Percentiles rank a stretch among this genome's conserved stretches.
phyloP scores from a whole-genome alignment of 2,888 invertebrate genomes.

The Rhagophthalmus giganteus region DNA sequence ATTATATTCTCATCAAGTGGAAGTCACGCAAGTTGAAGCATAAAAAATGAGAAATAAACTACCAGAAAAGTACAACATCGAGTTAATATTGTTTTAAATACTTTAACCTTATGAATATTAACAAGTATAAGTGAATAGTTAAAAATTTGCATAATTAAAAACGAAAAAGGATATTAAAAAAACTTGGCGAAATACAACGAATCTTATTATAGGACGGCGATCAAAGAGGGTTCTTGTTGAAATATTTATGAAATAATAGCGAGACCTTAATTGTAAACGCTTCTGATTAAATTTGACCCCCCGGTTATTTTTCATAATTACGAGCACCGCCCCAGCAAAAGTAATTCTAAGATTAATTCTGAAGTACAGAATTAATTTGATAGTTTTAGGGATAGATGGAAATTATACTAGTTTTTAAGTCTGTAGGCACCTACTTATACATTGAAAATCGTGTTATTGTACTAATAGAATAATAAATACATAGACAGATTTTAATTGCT shows the following conservation, averaged over 20 bases:
- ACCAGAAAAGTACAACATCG: slow-evolving; percentile 23
- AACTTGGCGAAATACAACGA: slow-evolving; percentile 15
- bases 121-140: slow-evolving; percentile 24
- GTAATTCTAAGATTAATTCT: background rate
- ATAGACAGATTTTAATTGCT: too few relatives aligned
- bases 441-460: too few relatives aligned
- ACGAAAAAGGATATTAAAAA: slow-evolving; percentile 16
- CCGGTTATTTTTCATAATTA: slow-evolving; percentile 18
- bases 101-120: slow-evolving; percentile 25
- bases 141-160: slow-evolving; percentile 26
- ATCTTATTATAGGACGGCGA: slow-evolving; percentile 8
- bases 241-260: slow-evolving; percentile 23
- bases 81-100: slow-evolving; percentile 26
- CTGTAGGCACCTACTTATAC: too few relatives aligned
- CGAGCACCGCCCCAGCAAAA: background rate
- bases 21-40: slow-evolving; percentile 21
- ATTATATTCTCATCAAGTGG: slow-evolving; percentile 3
- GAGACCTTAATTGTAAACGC: slow-evolving; percentile 17
- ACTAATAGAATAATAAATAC: too few relatives aligned
- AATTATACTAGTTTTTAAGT: too few relatives aligned
- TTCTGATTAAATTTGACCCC: slow-evolving; percentile 20
- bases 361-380: background rate
- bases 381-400: too few relatives aligned
- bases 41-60: slow-evolving; percentile 10
- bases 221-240: slow-evolving; percentile 14